Base-by-base conservation (phyloP, 2,797 vertebrate species). In the Halcyon badia region DNA sequence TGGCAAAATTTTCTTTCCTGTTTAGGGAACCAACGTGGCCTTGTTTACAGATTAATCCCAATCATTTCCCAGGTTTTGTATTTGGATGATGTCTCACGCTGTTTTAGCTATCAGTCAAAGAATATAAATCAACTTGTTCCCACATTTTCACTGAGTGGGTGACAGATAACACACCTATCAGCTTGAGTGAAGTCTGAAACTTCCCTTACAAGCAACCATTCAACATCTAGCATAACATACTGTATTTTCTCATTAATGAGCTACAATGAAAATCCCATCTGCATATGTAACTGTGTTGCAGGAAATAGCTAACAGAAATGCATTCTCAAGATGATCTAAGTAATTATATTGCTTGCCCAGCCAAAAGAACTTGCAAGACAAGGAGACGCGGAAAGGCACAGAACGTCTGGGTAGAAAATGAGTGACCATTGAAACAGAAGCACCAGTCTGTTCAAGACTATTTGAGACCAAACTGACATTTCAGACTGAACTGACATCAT, bases 221-320 rank as follows among this genome's bases (percentile, higher is more conserved):
- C 31, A 81, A 21, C 14, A 66, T 24, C 41, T 21, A 78, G 44
- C 12, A 57, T 22, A 80, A 60, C 3, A 14, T 41, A 52, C 73
- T 81, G 7, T 30, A 57, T 83, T 79, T 84, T 90, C 37, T n/a
- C 73, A 69, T 30, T 94, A 85, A 87, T 75, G 9, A 84, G 35
- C 26, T 69, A 25, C 30, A 69, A 80, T 57, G 22, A 76, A 75
- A 61, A 66, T 48, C 16, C 26, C 26, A 46, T 37, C 37, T 89
- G 13, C 24, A 11, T 61, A 30, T 49, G 39, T 69, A 51, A 13
- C 33, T 39, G 10, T 21, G 3, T n/a, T 21, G 19, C 14, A 31
- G 25, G 70, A 91, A 90, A 80, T 41, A 85, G 12, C 39, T 35
- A n/a, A 65, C 31, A 72, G 33, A 64, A 83, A 31, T 7, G 1